Percentiles rank a stretch among this genome's conserved stretches.
Conservation (phyloP, 2,797 vertebrate species). For the Fistularia tabacaria region DNA sequence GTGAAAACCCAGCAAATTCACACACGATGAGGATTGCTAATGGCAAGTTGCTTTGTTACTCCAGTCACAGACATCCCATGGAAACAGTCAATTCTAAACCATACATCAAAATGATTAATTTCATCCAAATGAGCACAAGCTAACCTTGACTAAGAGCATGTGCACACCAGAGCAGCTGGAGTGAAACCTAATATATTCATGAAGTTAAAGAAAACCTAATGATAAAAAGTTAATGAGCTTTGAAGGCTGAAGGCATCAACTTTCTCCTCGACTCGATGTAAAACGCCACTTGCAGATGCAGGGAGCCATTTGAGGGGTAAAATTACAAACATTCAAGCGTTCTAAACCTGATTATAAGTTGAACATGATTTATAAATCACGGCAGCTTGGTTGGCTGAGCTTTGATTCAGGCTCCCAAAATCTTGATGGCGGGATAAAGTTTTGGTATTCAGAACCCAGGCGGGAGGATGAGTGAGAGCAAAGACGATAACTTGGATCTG, state of each 20-base stretch:
- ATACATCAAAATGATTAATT: constrained; percentile 99
- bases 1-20: constrained; percentile 87
- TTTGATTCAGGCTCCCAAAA: constrained; percentile 58
- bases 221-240: constrained; percentile 72
- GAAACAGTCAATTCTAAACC: constrained; percentile 93
- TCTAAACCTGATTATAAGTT: constrained; percentile 70
- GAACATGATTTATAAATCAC: constrained; percentile 67
- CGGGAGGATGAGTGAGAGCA: constrained; percentile 61
- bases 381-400: constrained; percentile 57
- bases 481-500: constrained; percentile 70
- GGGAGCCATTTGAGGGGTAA: constrained; percentile 50
- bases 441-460: constrained; percentile 61
- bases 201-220: constrained; percentile 76
- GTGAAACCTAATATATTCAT: constrained; percentile 86
- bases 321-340: constrained; percentile 67
- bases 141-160: constrained; percentile 87
- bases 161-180: constrained; percentile 76
- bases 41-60: constrained; percentile 99
- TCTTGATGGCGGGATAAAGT: constrained; percentile 73
- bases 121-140: constrained; percentile 95
- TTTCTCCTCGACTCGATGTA: constrained; percentile 59
- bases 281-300: constrained; percentile 51
- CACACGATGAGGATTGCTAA: constrained; percentile 86
- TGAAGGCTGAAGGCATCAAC: constrained; percentile 68
- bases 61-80: constrained; percentile 91